phyloP scores from a whole-genome alignment of 2,113 vertebrate genomes.

The Arizona elegans region DNA sequence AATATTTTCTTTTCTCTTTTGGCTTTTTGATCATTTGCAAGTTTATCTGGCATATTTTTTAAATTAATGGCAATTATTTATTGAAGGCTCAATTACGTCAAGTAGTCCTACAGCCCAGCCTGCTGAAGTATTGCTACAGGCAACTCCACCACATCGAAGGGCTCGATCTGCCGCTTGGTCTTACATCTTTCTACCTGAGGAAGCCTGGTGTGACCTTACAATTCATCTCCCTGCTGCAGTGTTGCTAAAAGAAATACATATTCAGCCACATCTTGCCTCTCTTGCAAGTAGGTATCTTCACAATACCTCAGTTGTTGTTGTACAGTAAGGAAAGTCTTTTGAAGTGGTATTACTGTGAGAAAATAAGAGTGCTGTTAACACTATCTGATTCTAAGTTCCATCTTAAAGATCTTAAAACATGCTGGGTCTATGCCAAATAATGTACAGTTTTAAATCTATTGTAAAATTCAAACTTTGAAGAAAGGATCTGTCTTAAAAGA shows the following conservation, averaged over 20 bases:
- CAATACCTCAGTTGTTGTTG: neutral
- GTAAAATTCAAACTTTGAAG: neutral
- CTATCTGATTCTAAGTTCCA: neutral
- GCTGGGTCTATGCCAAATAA: neutral
- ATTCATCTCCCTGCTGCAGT: conserved; percentile 96
- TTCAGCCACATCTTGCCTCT: conserved; percentile 96
- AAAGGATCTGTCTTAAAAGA: neutral
- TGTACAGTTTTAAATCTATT: neutral
- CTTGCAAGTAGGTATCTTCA: conserved; percentile 85
- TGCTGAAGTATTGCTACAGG: conserved; percentile 94
- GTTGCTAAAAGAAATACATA: conserved; percentile 95
- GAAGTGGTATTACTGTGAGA: neutral
- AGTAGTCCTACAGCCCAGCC: conserved; percentile 98
- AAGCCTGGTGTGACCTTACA: conserved; percentile 98
- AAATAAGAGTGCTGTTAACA: neutral
- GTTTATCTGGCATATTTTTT: neutral
- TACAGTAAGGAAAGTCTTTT: neutral
- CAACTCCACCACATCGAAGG: conserved; percentile 91
- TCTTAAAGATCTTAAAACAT: neutral
- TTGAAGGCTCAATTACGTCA: conserved; percentile 93
- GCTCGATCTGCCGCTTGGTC: conserved; percentile 98
- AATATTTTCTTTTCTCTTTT: neutral
- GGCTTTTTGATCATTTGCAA: neutral
- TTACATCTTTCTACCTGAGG: conserved; percentile 95
- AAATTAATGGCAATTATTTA: neutral